Evolutionary conservation across 1,140 invertebrate genomes (phyloP), one percentile per base, ranked within the genome.

Genomic region (Drosophila suzukii): DNA sequence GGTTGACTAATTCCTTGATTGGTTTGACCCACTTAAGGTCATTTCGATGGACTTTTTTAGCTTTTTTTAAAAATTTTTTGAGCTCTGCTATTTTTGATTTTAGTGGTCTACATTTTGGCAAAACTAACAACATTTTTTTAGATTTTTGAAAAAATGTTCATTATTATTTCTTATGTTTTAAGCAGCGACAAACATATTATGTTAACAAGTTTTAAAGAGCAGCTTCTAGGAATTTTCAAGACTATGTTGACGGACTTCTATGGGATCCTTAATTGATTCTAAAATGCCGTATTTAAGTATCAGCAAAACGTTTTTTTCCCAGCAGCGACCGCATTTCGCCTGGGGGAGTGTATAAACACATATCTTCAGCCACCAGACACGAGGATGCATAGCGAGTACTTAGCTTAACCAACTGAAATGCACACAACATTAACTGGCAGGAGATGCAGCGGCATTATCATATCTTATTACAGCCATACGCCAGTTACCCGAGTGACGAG

Each of bases 331-430:
- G 39, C n/a, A 3, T n/a, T n/a, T 41, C n/a, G 39, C 38, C 13
- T n/a, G 38, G 38, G 38, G 6, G n/a, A 15, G 6, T 41, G 7
- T n/a, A 49, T 27, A 27, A 11, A 8, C n/a, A 27, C 12, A 32
- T 41, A 41, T 58, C 12, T 17, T 17, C 53, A 62, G 30, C 4
- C 49, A 6, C n/a, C 49, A 20, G 59, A 43, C 50, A 49, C 34
- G 67, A 30, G 43, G 36, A 8, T 43, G 66, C 44, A 58, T 58
- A 34, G 44, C 65, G n/a, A 36, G 43, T 56, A 72, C 65, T 72
- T 71, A 71, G 68, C 68, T 71, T 58, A 72, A 71, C 68, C 66
- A 72, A 72, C 68, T 72, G 68, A 72, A 72, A 72, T 71, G 68
- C 68, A 72, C 68, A 72, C 68, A 72, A 71, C 68, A 72, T 72